Evolutionary conservation across 2,797 vertebrate species (phyloP).

Genomic region (Gymnocypris eckloni): DNA sequence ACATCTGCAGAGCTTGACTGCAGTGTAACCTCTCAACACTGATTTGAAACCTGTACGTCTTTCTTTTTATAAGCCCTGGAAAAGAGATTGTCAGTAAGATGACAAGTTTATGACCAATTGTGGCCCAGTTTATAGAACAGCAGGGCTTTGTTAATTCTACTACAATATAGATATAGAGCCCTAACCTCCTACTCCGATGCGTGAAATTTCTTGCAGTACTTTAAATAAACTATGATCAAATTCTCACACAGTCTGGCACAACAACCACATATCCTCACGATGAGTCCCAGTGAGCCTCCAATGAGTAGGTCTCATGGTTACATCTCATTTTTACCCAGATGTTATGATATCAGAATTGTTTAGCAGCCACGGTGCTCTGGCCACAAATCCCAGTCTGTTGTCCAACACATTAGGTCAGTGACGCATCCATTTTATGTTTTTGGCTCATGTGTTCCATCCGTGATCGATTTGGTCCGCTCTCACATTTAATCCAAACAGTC

Average conservation of each 20-base stretch:
- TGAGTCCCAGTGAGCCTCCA: not conserved
- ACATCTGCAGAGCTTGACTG: conserved; percentile 20
- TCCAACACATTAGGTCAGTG: conserved; percentile 51
- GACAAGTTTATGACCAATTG: conserved; percentile 46
- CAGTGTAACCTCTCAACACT: not conserved
- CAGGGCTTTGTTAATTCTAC: conserved; percentile 34
- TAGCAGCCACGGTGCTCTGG: conserved; percentile 44
- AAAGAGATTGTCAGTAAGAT: conserved; percentile 33
- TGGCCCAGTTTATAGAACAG: conserved; percentile 21
- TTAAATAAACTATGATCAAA: conserved; percentile 36
- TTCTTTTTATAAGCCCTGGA: conserved; percentile 28
- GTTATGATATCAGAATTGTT: conserved; percentile 57
- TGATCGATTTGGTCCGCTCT: conserved; percentile 46
- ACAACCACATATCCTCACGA: conserved; percentile 6
- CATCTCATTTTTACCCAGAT: conserved; percentile 45
- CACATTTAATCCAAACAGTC: conserved; percentile 34
- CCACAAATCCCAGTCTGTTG: conserved; percentile 5
- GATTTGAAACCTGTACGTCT: conserved; percentile 36
- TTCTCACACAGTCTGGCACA: conserved; percentile 32
- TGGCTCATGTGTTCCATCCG: conserved; percentile 28
- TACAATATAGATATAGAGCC: conserved; percentile 12
- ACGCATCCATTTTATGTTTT: conserved; percentile 49
- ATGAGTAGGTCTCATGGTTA: not conserved
- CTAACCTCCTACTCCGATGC: conserved; percentile 20
- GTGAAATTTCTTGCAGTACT: conserved; percentile 28